Conservation (phyloP, 2,113 vertebrate species). For the Recurvirostra avosetta region DNA sequence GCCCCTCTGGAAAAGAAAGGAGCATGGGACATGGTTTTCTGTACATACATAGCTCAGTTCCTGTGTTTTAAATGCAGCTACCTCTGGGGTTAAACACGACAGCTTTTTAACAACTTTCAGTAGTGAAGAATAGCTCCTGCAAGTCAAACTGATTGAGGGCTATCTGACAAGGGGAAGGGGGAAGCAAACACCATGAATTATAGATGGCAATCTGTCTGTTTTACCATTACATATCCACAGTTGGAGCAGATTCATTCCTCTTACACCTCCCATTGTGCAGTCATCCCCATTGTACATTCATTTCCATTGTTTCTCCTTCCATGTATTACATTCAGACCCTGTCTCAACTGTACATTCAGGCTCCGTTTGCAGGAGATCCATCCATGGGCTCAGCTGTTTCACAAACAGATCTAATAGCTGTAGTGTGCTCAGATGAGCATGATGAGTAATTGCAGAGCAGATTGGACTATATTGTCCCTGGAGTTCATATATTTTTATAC, state of each 20-base stretch:
- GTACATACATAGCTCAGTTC: background rate
- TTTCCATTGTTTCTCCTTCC: slow-evolving; percentile 41
- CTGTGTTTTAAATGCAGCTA: background rate
- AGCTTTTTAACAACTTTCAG: slow-evolving; percentile 20
- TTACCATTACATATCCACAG: background rate
- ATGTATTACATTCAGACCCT: slow-evolving; percentile 35
- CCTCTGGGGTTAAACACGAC: background rate
- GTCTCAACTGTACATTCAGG: slow-evolving; percentile 29
- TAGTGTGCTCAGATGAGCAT: slow-evolving; percentile 63
- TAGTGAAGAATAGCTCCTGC: background rate
- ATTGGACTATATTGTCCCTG: slow-evolving; percentile 69
- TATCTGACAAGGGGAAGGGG: slow-evolving; percentile 41
- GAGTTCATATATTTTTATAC: slow-evolving; percentile 75
- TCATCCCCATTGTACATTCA: background rate
- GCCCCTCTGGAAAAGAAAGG: background rate
- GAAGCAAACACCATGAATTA: slow-evolving; percentile 53
- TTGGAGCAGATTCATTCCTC: slow-evolving; percentile 32
- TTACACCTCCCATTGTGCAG: slow-evolving; percentile 9
- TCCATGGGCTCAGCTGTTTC: slow-evolving; percentile 66
- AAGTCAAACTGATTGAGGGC: slow-evolving; percentile 51
- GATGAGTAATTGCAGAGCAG: slow-evolving; percentile 68
- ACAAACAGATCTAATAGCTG: slow-evolving; percentile 67
- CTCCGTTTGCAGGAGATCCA: slow-evolving; percentile 37
- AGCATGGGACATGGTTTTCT: background rate
- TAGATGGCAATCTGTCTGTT: slow-evolving; percentile 45